Base-by-base conservation (phyloP, 2,888 invertebrate species). In the Rhodophaea formosa region DNA sequence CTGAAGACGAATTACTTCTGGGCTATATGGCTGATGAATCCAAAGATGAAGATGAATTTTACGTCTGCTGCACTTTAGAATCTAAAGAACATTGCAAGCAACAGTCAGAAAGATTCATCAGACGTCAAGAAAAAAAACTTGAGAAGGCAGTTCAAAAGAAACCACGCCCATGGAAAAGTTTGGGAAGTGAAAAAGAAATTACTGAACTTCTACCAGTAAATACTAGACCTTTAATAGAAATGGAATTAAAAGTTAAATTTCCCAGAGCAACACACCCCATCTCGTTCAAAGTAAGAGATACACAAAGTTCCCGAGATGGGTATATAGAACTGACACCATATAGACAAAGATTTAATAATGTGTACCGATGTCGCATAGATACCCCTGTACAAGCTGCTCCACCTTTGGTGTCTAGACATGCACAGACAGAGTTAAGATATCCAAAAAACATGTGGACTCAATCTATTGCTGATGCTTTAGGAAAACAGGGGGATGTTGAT, bases 381-480 rank as follows among this genome's bases (percentile, higher is more conserved):
- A 86, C 86, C 8, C 91, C 77, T 0, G 79, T 89, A 8, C 95
- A 96, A 78, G 93, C 92, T 3, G 91, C 93, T 12, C 93, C 94
- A 0, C 59, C 77, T 0, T 82, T 74, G 51, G 60, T 78, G 0
- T 71, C 87, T 14, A 86, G 84, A 60, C 88, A 90, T 61, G 94
- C 94, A 35, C 96, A 96, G 86, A 96, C 96, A 0, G 88, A 86
- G 55, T 92, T 94, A 12, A 92, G 93, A 43, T 95, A 94, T 75
- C 95, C 95, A 0, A 87, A 92, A 60, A 95, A 95, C 77, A 91
- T 92, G 59, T 94, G 94, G 93, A 94, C 94, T 0, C 96, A 96
- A 71, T 95, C 91, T 1, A 82, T 88, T 63, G 84, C 86, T 17
- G 88, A 88, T 62, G 75, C 83, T 32, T 67, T 88, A 49, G 86